These are phyloP conservation scores for Anabacerthia variegaticeps DNA, from an alignment of 2,797 vertebrate genomes.

Conservation along the genomic window DNA sequence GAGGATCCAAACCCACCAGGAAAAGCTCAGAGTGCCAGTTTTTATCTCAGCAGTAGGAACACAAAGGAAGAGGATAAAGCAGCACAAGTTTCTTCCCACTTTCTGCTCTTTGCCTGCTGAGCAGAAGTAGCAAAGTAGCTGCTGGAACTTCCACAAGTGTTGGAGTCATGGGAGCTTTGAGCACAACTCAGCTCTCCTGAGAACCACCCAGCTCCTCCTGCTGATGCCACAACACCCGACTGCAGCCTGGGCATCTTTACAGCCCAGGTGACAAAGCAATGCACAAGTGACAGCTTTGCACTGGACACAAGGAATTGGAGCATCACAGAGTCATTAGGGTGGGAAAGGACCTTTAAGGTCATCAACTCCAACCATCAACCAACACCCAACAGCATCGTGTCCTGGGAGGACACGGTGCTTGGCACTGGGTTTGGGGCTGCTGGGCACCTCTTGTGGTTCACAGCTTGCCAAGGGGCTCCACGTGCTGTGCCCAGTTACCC, in stretches of 20 bases:
- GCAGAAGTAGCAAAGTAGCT: background rate
- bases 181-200: accelerated
- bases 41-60: background rate
- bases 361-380: background rate
- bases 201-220: background rate
- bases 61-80: background rate
- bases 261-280: background rate
- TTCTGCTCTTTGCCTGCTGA: background rate
- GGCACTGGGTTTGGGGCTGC: background rate
- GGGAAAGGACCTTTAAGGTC: background rate
- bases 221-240: background rate
- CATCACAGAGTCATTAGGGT: accelerated
- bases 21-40: background rate
- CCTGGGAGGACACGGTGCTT: background rate
- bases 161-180: background rate
- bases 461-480: background rate
- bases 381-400: accelerated
- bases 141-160: background rate
- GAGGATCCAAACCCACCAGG: background rate
- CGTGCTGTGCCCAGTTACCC: background rate
- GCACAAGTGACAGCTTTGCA: background rate
- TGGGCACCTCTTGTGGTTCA: background rate
- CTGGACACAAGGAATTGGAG: accelerated
- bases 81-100: background rate
- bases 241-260: background rate